A percentile compares a stretch with the other conserved stretches of the same genome.
These are phyloP conservation scores for Microcaecilia unicolor DNA, from an alignment of 2,797 vertebrate genomes.

Conservation along the genomic window DNA sequence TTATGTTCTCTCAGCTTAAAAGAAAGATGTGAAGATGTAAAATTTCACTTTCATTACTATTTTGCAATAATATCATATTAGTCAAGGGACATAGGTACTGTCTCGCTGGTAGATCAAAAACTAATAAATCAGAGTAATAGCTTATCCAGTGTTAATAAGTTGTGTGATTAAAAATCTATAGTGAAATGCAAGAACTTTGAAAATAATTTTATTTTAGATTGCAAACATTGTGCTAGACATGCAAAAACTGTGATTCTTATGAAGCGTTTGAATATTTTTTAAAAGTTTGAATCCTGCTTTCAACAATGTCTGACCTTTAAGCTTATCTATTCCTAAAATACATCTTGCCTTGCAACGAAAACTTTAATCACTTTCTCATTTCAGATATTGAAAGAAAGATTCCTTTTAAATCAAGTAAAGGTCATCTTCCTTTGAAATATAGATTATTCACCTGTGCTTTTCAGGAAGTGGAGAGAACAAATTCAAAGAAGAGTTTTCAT, in stretches of 20 bases:
- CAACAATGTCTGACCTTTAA: slow-evolving; percentile 59
- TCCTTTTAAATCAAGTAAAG: slow-evolving; percentile 60
- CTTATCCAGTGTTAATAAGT: slow-evolving; percentile 1
- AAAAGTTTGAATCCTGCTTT: slow-evolving; percentile 45
- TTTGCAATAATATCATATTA: neutral
- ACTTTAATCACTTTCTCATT: slow-evolving; percentile 62
- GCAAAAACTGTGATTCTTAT: slow-evolving; percentile 36
- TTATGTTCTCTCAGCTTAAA: too few species aligned
- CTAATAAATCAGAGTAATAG: neutral
- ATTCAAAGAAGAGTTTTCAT: slow-evolving; percentile 7
- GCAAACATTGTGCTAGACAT: slow-evolving; percentile 27
- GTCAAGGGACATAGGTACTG: neutral
- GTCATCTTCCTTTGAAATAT: slow-evolving; percentile 57
- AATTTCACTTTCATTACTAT: neutral
- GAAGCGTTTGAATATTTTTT: slow-evolving; percentile 50
- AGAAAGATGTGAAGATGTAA: too few species aligned
- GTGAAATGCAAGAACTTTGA: slow-evolving; percentile 31
- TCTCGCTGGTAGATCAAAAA: neutral
- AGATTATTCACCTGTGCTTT: slow-evolving; percentile 43
- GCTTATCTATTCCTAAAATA: slow-evolving; percentile 55
- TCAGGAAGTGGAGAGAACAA: slow-evolving; percentile 27
- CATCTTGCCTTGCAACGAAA: slow-evolving; percentile 51
- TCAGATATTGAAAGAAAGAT: slow-evolving; percentile 57
- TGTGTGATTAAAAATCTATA: slow-evolving; percentile 9
- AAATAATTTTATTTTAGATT: slow-evolving; percentile 28